Conservation (phyloP, 2,888 invertebrate species). For the Andrena trimmerana region DNA sequence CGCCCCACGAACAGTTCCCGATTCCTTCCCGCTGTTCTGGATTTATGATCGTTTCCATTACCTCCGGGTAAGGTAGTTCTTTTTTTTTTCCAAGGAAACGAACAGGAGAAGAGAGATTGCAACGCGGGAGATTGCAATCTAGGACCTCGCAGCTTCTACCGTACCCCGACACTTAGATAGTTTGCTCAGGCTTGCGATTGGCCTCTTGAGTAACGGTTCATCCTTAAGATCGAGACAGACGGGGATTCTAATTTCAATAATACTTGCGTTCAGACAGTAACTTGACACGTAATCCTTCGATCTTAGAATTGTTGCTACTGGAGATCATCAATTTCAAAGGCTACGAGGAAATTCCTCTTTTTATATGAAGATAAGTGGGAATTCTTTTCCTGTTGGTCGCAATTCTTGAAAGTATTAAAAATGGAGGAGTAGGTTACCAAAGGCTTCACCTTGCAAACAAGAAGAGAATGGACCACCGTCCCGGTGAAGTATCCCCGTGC, state of each 20-base stretch:
- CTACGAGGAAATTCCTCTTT: background rate
- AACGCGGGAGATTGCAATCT: constrained; percentile 21
- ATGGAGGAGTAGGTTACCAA: constrained; percentile 13
- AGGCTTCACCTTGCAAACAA: background rate
- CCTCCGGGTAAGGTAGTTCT: constrained; percentile 16
- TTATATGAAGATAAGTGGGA: background rate
- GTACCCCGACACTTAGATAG: background rate
- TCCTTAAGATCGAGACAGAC: background rate
- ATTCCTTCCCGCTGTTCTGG: constrained; percentile 57
- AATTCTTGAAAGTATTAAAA: background rate
- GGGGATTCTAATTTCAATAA: background rate
- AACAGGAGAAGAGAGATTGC: constrained; percentile 20
- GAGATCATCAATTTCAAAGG: background rate
- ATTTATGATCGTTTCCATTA: constrained; percentile 55
- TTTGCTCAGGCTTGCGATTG: background rate
- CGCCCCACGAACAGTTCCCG: constrained; percentile 44
- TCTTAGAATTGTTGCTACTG: too few relatives aligned
- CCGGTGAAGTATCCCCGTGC: background rate
- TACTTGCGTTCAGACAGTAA: too few relatives aligned
- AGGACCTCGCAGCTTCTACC: constrained; percentile 7
- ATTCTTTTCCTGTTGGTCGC: background rate
- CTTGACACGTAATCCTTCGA: too few relatives aligned
- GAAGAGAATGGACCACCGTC: constrained; percentile 14
- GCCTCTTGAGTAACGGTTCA: background rate
- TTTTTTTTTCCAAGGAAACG: constrained; percentile 25